A percentile compares a stretch with the other conserved stretches of the same genome.
These are phyloP conservation scores for Trichomycterus rosablanca DNA, from an alignment of 2,113 vertebrate genomes.

Conservation along the genomic window DNA sequence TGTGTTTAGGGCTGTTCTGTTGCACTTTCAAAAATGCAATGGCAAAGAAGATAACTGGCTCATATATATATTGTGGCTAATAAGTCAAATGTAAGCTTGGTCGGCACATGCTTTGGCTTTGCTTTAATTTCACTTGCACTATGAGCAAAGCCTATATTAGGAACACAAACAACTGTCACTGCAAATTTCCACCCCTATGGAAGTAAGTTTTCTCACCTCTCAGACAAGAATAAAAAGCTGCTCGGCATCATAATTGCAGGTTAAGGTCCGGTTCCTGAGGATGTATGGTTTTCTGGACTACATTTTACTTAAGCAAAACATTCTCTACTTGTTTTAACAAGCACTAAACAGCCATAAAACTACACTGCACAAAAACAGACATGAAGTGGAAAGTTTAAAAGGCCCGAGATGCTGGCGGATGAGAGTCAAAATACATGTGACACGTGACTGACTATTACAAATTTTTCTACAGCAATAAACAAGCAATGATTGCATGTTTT, in stretches of 20 bases:
- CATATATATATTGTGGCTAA: background rate
- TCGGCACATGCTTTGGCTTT: constrained; percentile 4
- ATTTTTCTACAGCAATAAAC: no score
- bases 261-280: constrained; percentile 31
- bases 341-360: background rate
- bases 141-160: no score
- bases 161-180: no score
- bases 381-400: background rate
- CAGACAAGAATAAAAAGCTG: constrained; percentile 25
- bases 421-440: no score
- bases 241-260: constrained; percentile 34
- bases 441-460: no score
- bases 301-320: no score
- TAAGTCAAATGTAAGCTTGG: background rate
- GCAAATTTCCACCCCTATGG: no score
- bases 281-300: constrained; percentile 19
- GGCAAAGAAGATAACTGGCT: constrained; percentile 1
- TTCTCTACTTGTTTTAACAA: constrained; percentile 34
- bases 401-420: background rate
- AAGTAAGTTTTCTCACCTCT: no score
- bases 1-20: no score
- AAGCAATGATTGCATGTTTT: no score
- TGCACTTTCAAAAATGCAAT: background rate
- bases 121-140: background rate
- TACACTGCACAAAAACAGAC: constrained; percentile 13